These are phyloP conservation scores for Jacana jacana DNA, from an alignment of 2,113 vertebrate species.

Conservation along the genomic window DNA sequence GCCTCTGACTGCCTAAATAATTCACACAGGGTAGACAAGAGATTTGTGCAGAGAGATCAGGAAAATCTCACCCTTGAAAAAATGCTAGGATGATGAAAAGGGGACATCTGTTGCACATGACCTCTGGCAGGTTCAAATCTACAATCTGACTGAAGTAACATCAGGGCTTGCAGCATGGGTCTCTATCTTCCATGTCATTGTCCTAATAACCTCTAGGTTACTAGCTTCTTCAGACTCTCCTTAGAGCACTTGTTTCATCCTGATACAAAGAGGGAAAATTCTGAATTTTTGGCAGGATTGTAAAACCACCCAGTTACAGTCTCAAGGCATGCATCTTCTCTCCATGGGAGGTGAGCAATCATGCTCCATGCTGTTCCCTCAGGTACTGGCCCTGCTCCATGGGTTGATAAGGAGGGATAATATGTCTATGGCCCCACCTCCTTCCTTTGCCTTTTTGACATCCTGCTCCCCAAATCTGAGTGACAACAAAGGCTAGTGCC, in stretches of 20 bases:
- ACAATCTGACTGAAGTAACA: neutral
- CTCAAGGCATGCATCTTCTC: conserved; percentile 38
- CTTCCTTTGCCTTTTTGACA: conserved; percentile 54
- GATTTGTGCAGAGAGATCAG: neutral
- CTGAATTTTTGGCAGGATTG: conserved; percentile 48
- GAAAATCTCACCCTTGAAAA: neutral
- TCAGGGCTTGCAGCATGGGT: neutral
- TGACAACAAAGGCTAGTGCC: conserved; percentile 25
- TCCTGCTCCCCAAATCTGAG: conserved; percentile 37
- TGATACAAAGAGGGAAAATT: conserved; percentile 20
- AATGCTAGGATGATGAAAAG: neutral
- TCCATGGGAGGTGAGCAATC: conserved; percentile 64
- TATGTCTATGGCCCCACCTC: conserved; percentile 31
- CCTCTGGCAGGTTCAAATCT: neutral
- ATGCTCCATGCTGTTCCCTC: conserved; percentile 17
- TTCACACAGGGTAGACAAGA: neutral
- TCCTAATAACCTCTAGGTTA: neutral
- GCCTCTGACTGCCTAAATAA: neutral
- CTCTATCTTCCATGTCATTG: neutral
- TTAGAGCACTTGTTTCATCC: conserved; percentile 33
- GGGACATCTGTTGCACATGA: neutral
- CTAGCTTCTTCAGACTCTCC: neutral
- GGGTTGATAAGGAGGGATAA: conserved; percentile 47
- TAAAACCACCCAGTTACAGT: conserved; percentile 64
- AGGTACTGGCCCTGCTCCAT: conserved; percentile 45